phyloP scores from a whole-genome alignment of 2,797 vertebrate genomes.

The Ctenopoma kingsleyae region DNA sequence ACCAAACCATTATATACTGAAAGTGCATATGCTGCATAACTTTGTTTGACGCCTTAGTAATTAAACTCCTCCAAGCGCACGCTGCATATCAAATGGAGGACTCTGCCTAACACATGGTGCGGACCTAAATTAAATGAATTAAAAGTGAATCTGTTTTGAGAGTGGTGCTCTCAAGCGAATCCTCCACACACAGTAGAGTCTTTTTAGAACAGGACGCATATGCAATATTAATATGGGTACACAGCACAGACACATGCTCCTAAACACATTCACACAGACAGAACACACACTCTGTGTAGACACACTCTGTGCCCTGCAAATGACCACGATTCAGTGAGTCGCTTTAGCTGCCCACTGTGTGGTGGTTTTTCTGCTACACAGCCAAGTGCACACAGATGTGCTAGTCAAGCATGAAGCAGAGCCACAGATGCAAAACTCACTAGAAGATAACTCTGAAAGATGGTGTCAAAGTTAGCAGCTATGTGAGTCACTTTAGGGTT shows the following conservation, averaged over 20 bases:
- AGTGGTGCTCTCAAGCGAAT: slow-evolving; percentile 49
- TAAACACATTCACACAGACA: not conserved
- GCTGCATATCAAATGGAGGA: slow-evolving; percentile 52
- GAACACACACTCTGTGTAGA: not conserved
- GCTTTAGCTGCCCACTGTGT: slow-evolving; percentile 28
- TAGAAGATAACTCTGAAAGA: slow-evolving; percentile 3
- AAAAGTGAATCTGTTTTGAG: slow-evolving; percentile 67
- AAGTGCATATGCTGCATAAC: slow-evolving; percentile 61
- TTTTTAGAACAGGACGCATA: slow-evolving; percentile 32
- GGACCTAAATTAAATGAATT: slow-evolving; percentile 62
- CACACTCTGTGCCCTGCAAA: not conserved
- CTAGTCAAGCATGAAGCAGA: slow-evolving; percentile 11
- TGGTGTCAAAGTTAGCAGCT: not conserved
- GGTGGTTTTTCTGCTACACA: slow-evolving; percentile 15
- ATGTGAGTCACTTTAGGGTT: not conserved
- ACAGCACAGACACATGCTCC: slow-evolving; percentile 7
- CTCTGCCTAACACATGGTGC: slow-evolving; percentile 44
- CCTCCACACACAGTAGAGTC: slow-evolving; percentile 25
- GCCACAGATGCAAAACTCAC: slow-evolving; percentile 23
- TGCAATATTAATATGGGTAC: slow-evolving; percentile 53
- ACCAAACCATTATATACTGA: slow-evolving; percentile 45
- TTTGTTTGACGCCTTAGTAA: slow-evolving; percentile 70
- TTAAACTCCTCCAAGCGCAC: slow-evolving; percentile 68
- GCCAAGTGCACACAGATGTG: slow-evolving; percentile 23
- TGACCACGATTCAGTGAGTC: slow-evolving; percentile 3